phyloP scores from a whole-genome alignment of 2,113 vertebrate genomes.

The Ceyx margarethae region DNA sequence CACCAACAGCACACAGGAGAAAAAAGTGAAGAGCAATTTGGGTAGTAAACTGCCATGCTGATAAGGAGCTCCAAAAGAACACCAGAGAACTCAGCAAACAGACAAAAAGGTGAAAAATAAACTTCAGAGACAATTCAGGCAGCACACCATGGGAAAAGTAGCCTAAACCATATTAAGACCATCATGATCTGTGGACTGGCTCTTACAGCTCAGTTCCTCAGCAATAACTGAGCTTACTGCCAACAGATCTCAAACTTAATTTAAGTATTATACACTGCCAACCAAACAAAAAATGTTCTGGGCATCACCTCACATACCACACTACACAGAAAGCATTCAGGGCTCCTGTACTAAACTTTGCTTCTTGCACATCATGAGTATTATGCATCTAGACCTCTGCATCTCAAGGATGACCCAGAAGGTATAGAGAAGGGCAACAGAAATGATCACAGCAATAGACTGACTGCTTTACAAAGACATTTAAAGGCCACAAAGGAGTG shows the following conservation, averaged over 20 bases:
- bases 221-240: not conserved
- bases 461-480: not conserved
- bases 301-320: not conserved
- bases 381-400: not conserved
- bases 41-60: not conserved
- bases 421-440: not conserved
- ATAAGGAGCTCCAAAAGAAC: not conserved
- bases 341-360: not conserved
- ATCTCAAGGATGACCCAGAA: not conserved
- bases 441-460: not conserved
- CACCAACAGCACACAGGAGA: rapidly evolving
- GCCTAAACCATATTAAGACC: not conserved
- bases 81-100: not conserved
- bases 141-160: not conserved
- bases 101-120: not conserved
- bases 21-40: not conserved
- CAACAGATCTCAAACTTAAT: not conserved
- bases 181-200: not conserved
- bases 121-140: not conserved
- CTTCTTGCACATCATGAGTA: not conserved
- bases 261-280: not conserved
- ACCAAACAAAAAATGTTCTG: not conserved
- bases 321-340: not conserved
- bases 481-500: not conserved
- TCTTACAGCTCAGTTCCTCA: not conserved